phyloP scores from a whole-genome alignment of 2,113 vertebrate species.

The Maccullochella peelii region DNA sequence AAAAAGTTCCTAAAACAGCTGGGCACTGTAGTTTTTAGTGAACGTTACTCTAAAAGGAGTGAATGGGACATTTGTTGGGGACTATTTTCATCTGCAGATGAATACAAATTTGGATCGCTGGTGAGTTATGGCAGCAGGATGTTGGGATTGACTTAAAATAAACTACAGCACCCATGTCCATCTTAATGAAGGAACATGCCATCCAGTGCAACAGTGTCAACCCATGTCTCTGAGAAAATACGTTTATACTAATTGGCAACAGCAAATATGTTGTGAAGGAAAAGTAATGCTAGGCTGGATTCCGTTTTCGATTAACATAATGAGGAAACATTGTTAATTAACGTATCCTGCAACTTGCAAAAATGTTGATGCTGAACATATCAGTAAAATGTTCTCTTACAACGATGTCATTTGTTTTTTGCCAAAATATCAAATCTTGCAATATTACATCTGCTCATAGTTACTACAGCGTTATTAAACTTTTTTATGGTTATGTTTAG shows the following conservation, averaged over 20 bases:
- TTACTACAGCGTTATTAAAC: too few relatives aligned
- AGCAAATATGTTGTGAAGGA: conserved; percentile 26
- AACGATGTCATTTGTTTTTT: not conserved
- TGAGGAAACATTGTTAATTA: conserved; percentile 6
- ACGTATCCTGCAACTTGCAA: not conserved
- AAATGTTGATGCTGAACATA: not conserved
- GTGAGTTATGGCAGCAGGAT: conserved; percentile 48
- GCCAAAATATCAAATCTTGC: not conserved
- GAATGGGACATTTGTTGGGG: conserved; percentile 35
- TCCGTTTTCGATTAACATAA: conserved; percentile 10
- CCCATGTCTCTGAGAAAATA: conserved; percentile 9
- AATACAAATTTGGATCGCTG: conserved; percentile 43
- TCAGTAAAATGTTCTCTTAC: too few relatives aligned
- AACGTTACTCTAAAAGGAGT: not conserved
- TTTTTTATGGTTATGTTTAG: not conserved
- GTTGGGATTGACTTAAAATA: conserved; percentile 54
- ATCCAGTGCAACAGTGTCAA: conserved; percentile 45
- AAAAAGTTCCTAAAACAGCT: not conserved
- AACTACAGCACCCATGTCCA: conserved; percentile 44
- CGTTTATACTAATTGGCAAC: conserved; percentile 22
- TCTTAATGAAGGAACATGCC: conserved; percentile 47
- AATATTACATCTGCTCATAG: not conserved
- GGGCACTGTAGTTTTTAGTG: too few relatives aligned
- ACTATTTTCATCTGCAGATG: conserved; percentile 45
- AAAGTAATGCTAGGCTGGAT: conserved; percentile 19